Conservation (phyloP, 2,888 invertebrate species). For the Listrodromus nycthemerus region DNA sequence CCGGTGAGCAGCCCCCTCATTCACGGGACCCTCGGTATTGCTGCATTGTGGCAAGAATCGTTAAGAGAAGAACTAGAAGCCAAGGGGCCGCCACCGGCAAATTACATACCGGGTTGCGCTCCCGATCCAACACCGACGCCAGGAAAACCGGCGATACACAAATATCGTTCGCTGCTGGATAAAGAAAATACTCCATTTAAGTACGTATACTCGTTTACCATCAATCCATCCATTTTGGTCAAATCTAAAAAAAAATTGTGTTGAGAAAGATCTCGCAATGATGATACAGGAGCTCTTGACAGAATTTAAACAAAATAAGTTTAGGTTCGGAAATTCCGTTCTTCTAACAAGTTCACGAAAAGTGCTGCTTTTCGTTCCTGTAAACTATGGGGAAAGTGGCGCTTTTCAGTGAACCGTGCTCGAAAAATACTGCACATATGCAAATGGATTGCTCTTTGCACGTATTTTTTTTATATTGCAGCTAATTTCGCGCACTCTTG, state of each 20-base stretch:
- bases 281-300: too few relatives aligned
- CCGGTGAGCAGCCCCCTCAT: conserved; percentile 97
- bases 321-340: too few relatives aligned
- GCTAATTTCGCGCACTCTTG: too few relatives aligned
- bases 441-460: too few relatives aligned
- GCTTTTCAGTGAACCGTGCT: too few relatives aligned
- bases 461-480: too few relatives aligned
- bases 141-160: conserved; percentile 93
- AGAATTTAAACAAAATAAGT: too few relatives aligned
- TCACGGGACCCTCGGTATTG: conserved; percentile 93
- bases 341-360: too few relatives aligned
- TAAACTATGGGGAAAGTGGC: too few relatives aligned
- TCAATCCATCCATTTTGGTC: background rate
- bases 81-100: conserved; percentile 91
- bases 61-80: conserved; percentile 91
- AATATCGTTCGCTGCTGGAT: conserved; percentile 96
- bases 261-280: background rate
- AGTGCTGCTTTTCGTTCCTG: too few relatives aligned
- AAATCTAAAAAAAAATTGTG: background rate
- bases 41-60: conserved; percentile 95
- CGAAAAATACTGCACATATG: too few relatives aligned
- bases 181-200: conserved; percentile 98
- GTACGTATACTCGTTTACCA: conserved; percentile 83
- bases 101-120: conserved; percentile 96
- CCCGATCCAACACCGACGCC: conserved; percentile 88